Conservation (phyloP, 1,140 invertebrate species). For the Lanistes nyassanus region DNA sequence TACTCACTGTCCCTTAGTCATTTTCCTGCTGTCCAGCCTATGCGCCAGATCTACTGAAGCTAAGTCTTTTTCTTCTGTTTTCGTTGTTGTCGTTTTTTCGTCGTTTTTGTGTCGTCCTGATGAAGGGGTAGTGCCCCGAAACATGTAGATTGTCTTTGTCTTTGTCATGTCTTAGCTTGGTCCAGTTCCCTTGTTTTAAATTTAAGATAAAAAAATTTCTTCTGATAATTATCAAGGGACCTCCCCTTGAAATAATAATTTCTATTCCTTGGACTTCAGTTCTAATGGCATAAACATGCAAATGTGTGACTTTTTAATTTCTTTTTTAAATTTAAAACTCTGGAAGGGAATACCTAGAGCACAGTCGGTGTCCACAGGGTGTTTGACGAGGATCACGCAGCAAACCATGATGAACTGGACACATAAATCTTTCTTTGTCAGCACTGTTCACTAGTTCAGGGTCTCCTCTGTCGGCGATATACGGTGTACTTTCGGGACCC, state of each 20-base stretch:
- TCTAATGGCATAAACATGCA: not conserved
- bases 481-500: not conserved
- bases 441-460: slow-evolving; percentile 13
- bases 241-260: not conserved
- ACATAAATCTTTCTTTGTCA: not conserved
- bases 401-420: not conserved
- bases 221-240: not conserved
- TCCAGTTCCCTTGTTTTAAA: too few species aligned
- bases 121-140: too few species aligned
- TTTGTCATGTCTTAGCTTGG: too few species aligned
- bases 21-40: too few species aligned
- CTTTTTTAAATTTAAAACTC: too few species aligned
- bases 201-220: not conserved
- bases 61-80: too few species aligned
- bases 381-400: slow-evolving; percentile 13
- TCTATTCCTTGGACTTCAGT: not conserved
- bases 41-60: too few species aligned
- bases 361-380: slow-evolving; percentile 14
- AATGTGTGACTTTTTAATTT: too few species aligned
- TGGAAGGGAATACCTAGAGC: not conserved
- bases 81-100: too few species aligned
- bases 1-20: too few species aligned
- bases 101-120: too few species aligned
- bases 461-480: not conserved
- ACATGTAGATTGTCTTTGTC: too few species aligned